A percentile compares a stretch with the other conserved stretches of the same genome.
These are phyloP conservation scores for Homarus gammarus DNA, from an alignment of 2,888 invertebrate species.

Conservation along the genomic window DNA sequence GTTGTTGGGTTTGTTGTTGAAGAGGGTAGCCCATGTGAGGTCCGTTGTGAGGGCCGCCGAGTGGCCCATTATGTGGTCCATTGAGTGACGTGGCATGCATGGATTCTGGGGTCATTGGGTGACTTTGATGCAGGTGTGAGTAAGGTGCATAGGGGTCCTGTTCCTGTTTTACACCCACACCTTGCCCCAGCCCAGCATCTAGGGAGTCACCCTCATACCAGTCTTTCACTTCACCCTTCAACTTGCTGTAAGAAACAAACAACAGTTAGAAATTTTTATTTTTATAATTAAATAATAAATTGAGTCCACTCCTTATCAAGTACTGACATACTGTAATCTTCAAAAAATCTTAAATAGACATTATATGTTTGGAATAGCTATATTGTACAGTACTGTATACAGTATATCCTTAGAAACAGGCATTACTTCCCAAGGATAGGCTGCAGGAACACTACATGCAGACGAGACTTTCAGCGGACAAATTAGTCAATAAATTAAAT, in stretches of 20 bases:
- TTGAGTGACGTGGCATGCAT: slow-evolving; percentile 43
- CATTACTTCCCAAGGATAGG: neutral
- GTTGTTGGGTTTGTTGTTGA: slow-evolving; percentile 49
- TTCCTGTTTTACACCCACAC: slow-evolving; percentile 42
- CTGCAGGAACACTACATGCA: neutral
- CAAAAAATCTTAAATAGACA: no score
- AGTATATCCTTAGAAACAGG: neutral
- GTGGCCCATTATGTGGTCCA: slow-evolving; percentile 36
- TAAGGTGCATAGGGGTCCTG: slow-evolving; percentile 45
- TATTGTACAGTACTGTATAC: no score
- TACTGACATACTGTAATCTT: no score
- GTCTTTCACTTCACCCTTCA: slow-evolving; percentile 72
- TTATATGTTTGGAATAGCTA: no score
- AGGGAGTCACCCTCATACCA: slow-evolving; percentile 71
- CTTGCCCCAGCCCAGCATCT: slow-evolving; percentile 41
- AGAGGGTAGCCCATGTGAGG: slow-evolving; percentile 64
- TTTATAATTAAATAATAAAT: no score
- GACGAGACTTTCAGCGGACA: neutral
- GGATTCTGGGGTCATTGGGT: slow-evolving; percentile 66
- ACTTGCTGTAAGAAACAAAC: slow-evolving; percentile 59
- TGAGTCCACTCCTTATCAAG: no score
- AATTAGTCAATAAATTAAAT: no score
- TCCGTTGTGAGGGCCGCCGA: slow-evolving; percentile 44
- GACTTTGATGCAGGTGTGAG: slow-evolving; percentile 51
- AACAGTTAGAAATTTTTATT: neutral